Base-by-base conservation (phyloP, 1,140 invertebrate genomes). In the Drosophila nigrodunni region DNA sequence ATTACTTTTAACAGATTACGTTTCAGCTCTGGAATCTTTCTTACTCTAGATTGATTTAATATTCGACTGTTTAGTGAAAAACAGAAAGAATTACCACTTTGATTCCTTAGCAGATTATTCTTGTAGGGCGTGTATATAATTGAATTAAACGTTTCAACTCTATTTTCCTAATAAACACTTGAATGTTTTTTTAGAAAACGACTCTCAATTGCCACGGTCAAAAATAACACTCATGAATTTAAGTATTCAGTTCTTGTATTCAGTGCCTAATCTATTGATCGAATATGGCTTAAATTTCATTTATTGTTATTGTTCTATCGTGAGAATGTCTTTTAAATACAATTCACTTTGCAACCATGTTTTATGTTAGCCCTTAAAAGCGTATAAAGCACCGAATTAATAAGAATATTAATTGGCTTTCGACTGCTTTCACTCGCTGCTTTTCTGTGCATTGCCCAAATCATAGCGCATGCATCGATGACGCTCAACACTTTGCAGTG, bases 1-100 rank as follows among this genome's bases (percentile, higher is more conserved):
- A 88, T 87, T 87, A 88, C 88, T 87, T 87, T 74, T 50, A 52
- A 80, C 47, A 69, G 83, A 83, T 87, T 83, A 75, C 30, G 13
- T 10, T 52, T n/a, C 4, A 34, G 25, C 49, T 52, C 13, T 25
- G 25, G 25, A 52, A 50, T 50, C 21, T 11, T 13, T 43, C 9
- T 43, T 43, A 21, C 11, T 10, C 10, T 57, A 67, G 49, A 69
- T 75, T 54, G 60, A 34, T 44, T 49, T 66, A 13, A 54, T 58
- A 74, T 59, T 75, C 15, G 52, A 35, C 18, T 15, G 8, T 18
- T 46, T 54, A 46, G 37, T 30, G 25, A 52, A 52, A 34, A 52
- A 34, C 7, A 52, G 11, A 34, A 11, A 13, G 2, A 21, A 2
- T 34, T 39, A 55, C 30, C 35, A 30, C 18, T n/a, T n/a, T 2